phyloP scores from a whole-genome alignment of 1,140 invertebrate species.

The Drosophila bifasciata region DNA sequence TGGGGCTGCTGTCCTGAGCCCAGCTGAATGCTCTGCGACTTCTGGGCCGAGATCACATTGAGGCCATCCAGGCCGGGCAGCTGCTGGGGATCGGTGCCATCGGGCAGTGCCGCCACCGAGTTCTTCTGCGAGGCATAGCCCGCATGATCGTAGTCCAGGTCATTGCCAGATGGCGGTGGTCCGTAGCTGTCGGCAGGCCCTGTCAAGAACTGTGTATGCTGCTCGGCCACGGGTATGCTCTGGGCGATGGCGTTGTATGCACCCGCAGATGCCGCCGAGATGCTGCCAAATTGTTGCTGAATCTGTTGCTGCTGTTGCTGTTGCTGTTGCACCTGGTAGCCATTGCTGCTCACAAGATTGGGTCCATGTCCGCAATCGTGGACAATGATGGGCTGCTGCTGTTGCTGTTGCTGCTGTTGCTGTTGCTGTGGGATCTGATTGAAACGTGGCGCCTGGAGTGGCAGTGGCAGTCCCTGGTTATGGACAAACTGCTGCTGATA shows the following conservation, averaged over 20 bases:
- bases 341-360: conserved; percentile 64
- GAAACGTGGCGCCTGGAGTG: conserved; percentile 68
- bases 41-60: conserved; percentile 85
- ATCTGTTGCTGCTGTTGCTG: conserved; percentile 36
- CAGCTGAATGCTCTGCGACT: conserved; percentile 72
- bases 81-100: conserved; percentile 67
- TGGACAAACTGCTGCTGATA: conserved; percentile 61
- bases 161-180: conserved; percentile 68
- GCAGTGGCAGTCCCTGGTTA: conserved; percentile 65
- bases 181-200: conserved; percentile 67
- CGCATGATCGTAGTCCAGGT: conserved; percentile 60
- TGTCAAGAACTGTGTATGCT: conserved; percentile 78
- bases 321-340: conserved; percentile 69
- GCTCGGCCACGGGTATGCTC: conserved; percentile 83
- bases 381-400: conserved; percentile 55
- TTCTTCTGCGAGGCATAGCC: conserved; percentile 79
- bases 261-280: conserved; percentile 43
- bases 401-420: conserved; percentile 40
- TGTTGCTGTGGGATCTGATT: conserved; percentile 27
- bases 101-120: conserved; percentile 60
- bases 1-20: conserved; percentile 85
- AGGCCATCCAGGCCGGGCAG: conserved; percentile 71
- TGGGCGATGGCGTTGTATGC: conserved; percentile 73
- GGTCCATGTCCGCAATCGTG: conserved; percentile 79
- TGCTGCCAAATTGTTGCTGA: conserved; percentile 54